phyloP scores from a whole-genome alignment of 92 coral and sea anemone genomes.

The Meandrina meandrites region DNA sequence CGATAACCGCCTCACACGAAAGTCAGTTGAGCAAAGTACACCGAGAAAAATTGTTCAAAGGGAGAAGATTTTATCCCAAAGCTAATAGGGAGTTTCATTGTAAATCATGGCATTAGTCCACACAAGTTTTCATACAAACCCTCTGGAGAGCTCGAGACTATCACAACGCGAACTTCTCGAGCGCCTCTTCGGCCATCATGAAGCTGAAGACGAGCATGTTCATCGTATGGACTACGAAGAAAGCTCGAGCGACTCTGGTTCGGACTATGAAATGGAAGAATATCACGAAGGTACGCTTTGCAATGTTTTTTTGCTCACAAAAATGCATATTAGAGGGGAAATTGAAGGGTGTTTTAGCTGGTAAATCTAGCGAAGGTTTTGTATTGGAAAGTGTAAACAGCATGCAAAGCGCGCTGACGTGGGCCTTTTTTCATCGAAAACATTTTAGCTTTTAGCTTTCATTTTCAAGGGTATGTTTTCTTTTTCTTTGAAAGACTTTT shows the following conservation, averaged over 20 bases:
- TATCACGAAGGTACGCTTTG: constrained; percentile 56
- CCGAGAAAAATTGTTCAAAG: background rate
- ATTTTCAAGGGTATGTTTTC: background rate
- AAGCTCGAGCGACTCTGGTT: constrained; percentile 69
- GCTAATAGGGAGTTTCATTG: background rate
- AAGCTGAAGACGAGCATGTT: constrained; percentile 33
- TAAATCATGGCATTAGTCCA: constrained; percentile 82
- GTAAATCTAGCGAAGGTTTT: background rate
- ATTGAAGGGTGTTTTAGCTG: background rate
- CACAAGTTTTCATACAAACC: constrained; percentile 56
- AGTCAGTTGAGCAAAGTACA: background rate
- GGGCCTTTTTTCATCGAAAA: background rate
- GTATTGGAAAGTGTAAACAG: constrained; percentile 10
- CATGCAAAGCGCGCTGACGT: background rate
- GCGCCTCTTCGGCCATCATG: constrained; percentile 75
- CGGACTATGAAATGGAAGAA: constrained; percentile 75
- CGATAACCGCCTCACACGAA: background rate
- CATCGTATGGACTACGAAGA: constrained; percentile 43
- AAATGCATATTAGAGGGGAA: background rate
- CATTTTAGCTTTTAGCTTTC: background rate
- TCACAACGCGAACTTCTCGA: constrained; percentile 82
- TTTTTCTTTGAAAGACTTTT: background rate
- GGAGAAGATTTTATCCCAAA: background rate
- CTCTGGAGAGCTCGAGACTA: constrained; percentile 57
- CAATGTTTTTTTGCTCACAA: background rate